Base-by-base conservation (phyloP, 2,113 vertebrate species). In the Corvus hawaiiensis region DNA sequence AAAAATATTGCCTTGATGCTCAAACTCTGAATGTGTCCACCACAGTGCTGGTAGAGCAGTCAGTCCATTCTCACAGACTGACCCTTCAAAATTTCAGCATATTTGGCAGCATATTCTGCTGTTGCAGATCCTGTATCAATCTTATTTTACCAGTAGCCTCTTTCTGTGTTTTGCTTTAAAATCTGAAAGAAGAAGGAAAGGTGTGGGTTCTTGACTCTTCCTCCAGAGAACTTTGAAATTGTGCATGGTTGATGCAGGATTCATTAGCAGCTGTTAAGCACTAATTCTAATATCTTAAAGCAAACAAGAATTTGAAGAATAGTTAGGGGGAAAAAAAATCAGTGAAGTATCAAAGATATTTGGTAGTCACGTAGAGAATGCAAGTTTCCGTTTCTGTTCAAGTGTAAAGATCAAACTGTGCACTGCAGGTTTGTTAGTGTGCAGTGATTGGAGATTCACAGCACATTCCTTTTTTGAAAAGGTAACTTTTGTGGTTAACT, bases 381-480 rank as follows among this genome's bases (percentile, higher is more conserved):
- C 5, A 69, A 41, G 49, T 52, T 37, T 74, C 1, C 62, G 23
- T 74, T 49, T 82, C 20, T 75, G 22, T 84, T 74, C 1, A 69
- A 66, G 18, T 23, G 17, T 52, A 27, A 55, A 71, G 13, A 58
- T 33, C 7, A 30, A 48, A 74, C 51, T 55, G 11, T 66, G 18
- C 32, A 18, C 44, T 85, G 5, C 10, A 24, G 26, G 6, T 64
- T 55, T 54, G 13, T 37, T 54, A 48, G 13, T 10, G 13, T 68
- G 17, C 17, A 41, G 21, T 24, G 54, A 12, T 7, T 68, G 54
- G n/a, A 46, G 32, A 62, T 6, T 68, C 17, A 30, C 14, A 64
- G 9, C 19, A 20, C 0, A 0, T 26, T 79, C 7, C 1, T 5
- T 13, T 76, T 69, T 69, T 1, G 0, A 11, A 69, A 81, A 54